phyloP scores from a whole-genome alignment of 1,140 invertebrate genomes.

The Solen grandis region DNA sequence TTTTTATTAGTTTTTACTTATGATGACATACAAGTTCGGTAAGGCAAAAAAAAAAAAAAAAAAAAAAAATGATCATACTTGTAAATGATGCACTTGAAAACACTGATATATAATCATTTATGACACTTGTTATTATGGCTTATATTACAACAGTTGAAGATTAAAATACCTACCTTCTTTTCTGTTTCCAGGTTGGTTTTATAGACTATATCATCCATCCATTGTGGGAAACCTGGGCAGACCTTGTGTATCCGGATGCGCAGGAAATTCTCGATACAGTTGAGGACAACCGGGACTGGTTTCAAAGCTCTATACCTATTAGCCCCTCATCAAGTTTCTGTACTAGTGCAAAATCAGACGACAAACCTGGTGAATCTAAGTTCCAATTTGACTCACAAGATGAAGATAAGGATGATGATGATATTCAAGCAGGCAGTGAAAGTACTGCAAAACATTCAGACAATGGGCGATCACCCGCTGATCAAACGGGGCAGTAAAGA shows the following conservation, averaged over 20 bases:
- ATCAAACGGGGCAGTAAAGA: too few species aligned
- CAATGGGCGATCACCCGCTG: neutral
- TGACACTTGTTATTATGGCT: too few species aligned
- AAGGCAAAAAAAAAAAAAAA: too few species aligned
- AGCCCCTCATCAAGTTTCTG: constrained; percentile 81
- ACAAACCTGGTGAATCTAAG: constrained; percentile 73
- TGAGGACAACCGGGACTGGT: constrained; percentile 99
- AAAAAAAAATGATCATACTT: too few species aligned
- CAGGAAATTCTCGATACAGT: constrained; percentile 98
- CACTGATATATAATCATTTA: too few species aligned
- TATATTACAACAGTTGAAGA: too few species aligned
- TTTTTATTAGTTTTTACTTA: too few species aligned
- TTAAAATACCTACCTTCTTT: constrained; percentile 39
- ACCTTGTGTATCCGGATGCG: constrained; percentile 98
- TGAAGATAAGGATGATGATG: constrained; percentile 65
- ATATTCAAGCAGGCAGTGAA: constrained; percentile 19
- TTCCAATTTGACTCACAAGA: constrained; percentile 75
- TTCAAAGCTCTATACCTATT: constrained; percentile 86
- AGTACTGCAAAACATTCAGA: constrained; percentile 34
- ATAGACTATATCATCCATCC: constrained; percentile 99
- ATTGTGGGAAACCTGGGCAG: constrained; percentile 99
- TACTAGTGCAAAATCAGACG: constrained; percentile 66
- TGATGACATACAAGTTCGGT: too few species aligned
- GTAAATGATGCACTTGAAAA: too few species aligned
- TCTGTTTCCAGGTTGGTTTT: constrained; percentile 92